A percentile compares a stretch with the other conserved stretches of the same genome.
Conservation (phyloP, 2,888 invertebrate genomes). For the Eupithecia pulchellata region DNA sequence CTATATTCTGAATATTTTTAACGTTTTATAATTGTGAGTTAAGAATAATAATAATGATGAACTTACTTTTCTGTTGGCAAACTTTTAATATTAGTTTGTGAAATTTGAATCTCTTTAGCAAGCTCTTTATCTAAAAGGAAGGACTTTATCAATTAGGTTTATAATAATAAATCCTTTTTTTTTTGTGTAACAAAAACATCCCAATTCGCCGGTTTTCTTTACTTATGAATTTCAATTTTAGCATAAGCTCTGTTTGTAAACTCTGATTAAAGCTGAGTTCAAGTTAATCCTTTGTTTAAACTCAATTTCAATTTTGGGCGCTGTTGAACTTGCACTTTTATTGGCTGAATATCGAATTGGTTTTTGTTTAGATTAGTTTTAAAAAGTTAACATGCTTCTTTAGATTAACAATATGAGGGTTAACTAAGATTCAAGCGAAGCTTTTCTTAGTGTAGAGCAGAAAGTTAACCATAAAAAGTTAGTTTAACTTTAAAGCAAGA, state of each 20-base stretch:
- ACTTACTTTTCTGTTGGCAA: neutral
- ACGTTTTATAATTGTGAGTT: neutral
- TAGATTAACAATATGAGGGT: neutral
- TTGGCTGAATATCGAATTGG: slow-evolving; percentile 35
- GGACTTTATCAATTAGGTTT: neutral
- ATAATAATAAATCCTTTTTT: slow-evolving; percentile 1
- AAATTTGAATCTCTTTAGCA: neutral
- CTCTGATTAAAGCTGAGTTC: slow-evolving; percentile 45
- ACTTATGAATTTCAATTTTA: slow-evolving; percentile 45
- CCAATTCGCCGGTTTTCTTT: slow-evolving; percentile 26
- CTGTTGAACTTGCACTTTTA: slow-evolving; percentile 33
- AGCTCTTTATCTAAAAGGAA: no score
- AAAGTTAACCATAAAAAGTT: slow-evolving; percentile 40
- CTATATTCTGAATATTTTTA: neutral
- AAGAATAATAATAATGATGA: neutral
- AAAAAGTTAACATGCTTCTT: neutral
- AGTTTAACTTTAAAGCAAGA: slow-evolving; percentile 66
- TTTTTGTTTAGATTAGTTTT: slow-evolving; percentile 14
- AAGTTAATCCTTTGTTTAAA: slow-evolving; percentile 49
- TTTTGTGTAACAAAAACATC: neutral
- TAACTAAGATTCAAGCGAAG: neutral
- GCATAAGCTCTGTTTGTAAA: slow-evolving; percentile 44
- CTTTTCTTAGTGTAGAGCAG: slow-evolving; percentile 5
- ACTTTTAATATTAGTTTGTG: neutral
- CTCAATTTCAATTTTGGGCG: slow-evolving; percentile 48